Conservation (phyloP, 2,888 invertebrate genomes). For the Drosophila cognata region DNA sequence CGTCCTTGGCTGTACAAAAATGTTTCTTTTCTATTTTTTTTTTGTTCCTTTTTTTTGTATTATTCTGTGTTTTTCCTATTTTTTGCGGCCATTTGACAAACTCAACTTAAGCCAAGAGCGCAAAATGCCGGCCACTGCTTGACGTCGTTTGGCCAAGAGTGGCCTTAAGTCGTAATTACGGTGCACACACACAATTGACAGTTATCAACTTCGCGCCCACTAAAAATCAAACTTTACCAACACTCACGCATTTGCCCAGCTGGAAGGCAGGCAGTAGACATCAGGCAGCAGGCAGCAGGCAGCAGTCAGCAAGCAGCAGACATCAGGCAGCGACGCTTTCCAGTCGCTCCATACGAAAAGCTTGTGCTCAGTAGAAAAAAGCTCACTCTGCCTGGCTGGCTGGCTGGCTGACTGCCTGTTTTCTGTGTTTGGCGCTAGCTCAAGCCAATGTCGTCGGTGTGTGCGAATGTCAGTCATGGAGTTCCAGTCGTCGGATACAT, state of each 20-base stretch:
- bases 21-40: slow-evolving; percentile 32
- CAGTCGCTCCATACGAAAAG: slow-evolving; percentile 43
- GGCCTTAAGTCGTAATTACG: slow-evolving; percentile 58
- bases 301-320: slow-evolving; percentile 5
- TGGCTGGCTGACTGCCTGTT: slow-evolving; percentile 22
- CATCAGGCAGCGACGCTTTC: slow-evolving; percentile 27
- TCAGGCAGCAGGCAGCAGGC: slow-evolving; percentile 2
- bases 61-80: slow-evolving; percentile 26
- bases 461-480: slow-evolving; percentile 83
- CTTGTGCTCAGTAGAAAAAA: slow-evolving; percentile 45
- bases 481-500: slow-evolving; percentile 85
- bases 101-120: slow-evolving; percentile 25
- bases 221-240: slow-evolving; percentile 64
- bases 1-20: slow-evolving; percentile 61
- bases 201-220: slow-evolving; percentile 65
- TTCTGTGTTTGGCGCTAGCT: slow-evolving; percentile 33
- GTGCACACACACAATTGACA: slow-evolving; percentile 51
- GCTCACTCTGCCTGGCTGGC: slow-evolving; percentile 38
- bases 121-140: slow-evolving; percentile 43
- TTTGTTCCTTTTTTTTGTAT: slow-evolving; percentile 21
- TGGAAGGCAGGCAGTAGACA: slow-evolving; percentile 17
- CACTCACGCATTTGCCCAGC: slow-evolving; percentile 45
- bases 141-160: slow-evolving; percentile 34
- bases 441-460: slow-evolving; percentile 45
- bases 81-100: slow-evolving; percentile 68